Base-by-base conservation (phyloP, 2,888 invertebrate genomes). In the Lycaena phlaeas region DNA sequence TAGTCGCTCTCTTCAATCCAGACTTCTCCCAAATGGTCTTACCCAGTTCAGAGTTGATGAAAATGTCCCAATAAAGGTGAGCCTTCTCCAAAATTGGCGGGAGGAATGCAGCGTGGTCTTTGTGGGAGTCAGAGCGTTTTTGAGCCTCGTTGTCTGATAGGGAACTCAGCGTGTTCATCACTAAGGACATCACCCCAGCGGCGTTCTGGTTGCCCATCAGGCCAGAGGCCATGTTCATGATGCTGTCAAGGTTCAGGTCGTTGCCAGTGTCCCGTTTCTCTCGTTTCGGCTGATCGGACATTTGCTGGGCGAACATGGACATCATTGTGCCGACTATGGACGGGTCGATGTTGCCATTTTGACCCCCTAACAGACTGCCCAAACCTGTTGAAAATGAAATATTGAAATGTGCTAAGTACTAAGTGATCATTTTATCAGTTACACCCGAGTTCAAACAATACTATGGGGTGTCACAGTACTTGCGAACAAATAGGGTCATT, bases 51-150 rank as follows among this genome's bases (percentile, higher is more conserved):
- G 94, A 93, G 59, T 91, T 90, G 18, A 91, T 76, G 57, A 94
- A 92, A 46, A 92, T 87, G 49, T 94, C 93, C 89, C 93, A 92
- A 56, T 91, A 87, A 1, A 93, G 72, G 63, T 93, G 93, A 1
- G 88, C 62, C 50, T 90, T 81, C 42, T 82, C 82, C 12, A 66
- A 89, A 60, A 67, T 91, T 57, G 44, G 93, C 0, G 93, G 93
- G 47, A 94, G 68, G 52, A 90, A 88, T 65, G 89, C 88, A 0
- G 91, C 88, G 52, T 93, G 93, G 28, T 87, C 89, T 40, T 90
- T 89, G 56, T 92, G 92, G 0, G 86, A 86, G 12, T 87, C 86
- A 22, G 87, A 87, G 0, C 87, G 79, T 45, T 87, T 85, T 38
- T 86, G 68, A 0, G 89, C 87, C 50, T 90, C 89, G 5, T 87